Evolutionary conservation across 2,888 invertebrate genomes (phyloP), one percentile per base, ranked within the genome.

Genomic region (Leistus spinibarbis): DNA sequence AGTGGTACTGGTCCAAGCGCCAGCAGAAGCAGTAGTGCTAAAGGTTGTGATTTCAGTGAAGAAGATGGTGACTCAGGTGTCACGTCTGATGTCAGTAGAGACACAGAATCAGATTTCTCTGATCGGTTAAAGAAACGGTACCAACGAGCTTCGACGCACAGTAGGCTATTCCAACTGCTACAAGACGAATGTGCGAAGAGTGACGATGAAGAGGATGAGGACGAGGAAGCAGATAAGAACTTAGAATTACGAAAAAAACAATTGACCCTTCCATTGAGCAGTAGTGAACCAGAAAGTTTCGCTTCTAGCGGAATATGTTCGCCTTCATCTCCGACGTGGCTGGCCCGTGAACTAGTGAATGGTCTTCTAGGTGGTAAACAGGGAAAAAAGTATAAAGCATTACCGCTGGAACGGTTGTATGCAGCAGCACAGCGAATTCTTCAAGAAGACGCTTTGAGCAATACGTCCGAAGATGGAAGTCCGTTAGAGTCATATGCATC

Each of bases 111-210:
- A 0, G 92, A 92, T 76, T 90, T 89, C 79, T 87, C 88, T 1
- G 89, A 90, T 78, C 81, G 88, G 20, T 87, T 86, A 54, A 90
- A 89, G 79, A 88, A 87, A 10, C 87, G 88, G 76, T 93, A 91
- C 81, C 90, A 92, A 82, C 86, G 93, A 69, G 92, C 92, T 2
- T 90, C 91, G 54, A 93, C 93, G 54, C 93, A 93, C 84, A 92
- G 92, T 60, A 87, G 93, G 78, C 85, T 93, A 19, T 92, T 91
- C 80, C 90, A 90, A 80, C 83, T 93, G 13, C 83, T 93, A 20
- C 91, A 90, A 82, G 90, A 90, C 65, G 90, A 89, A 79, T 87
- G 88, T 80, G 87, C 87, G 62, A 81, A 82, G 2, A 84, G 85
- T 67, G 83, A 82, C 57, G 82, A 82, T 73, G 81, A 82, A 66